Evolutionary conservation across 2,113 vertebrate species (phyloP).

Genomic region (Merops nubicus): DNA sequence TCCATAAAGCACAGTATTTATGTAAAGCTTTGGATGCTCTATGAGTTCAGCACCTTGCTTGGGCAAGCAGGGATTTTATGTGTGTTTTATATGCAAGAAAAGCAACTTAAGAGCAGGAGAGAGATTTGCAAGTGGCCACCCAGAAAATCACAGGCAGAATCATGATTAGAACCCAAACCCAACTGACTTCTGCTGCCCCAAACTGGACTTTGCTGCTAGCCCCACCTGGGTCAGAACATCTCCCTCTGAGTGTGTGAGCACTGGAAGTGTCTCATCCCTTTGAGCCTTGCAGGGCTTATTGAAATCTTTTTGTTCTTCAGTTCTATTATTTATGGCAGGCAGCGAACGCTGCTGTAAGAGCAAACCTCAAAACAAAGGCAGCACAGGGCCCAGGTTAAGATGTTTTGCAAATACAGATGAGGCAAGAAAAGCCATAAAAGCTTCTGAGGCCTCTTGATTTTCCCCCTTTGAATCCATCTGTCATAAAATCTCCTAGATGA

Average conservation of each 20-base stretch:
- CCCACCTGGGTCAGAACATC: background rate
- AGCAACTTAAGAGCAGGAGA: background rate
- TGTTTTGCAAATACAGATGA: background rate
- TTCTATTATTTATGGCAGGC: background rate
- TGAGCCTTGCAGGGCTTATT: rapidly evolving
- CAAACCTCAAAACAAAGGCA: background rate
- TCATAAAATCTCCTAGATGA: background rate
- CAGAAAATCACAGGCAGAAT: background rate
- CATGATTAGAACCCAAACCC: background rate
- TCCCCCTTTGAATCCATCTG: background rate
- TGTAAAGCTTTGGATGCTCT: background rate
- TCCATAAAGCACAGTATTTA: background rate
- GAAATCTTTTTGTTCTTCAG: background rate
- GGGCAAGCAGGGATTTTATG: background rate
- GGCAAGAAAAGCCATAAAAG: background rate
- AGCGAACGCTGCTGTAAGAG: background rate
- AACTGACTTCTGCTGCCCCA: rapidly evolving
- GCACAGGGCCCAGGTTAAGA: rapidly evolving
- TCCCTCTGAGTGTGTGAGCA: rapidly evolving
- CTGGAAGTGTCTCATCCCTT: background rate
- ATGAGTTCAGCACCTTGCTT: background rate
- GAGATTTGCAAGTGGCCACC: no score
- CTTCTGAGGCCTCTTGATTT: background rate
- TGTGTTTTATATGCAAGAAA: background rate
- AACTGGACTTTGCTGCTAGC: rapidly evolving